Evolutionary conservation across 2,113 vertebrate genomes (phyloP).

Genomic region (Vulpes ferrilata): DNA sequence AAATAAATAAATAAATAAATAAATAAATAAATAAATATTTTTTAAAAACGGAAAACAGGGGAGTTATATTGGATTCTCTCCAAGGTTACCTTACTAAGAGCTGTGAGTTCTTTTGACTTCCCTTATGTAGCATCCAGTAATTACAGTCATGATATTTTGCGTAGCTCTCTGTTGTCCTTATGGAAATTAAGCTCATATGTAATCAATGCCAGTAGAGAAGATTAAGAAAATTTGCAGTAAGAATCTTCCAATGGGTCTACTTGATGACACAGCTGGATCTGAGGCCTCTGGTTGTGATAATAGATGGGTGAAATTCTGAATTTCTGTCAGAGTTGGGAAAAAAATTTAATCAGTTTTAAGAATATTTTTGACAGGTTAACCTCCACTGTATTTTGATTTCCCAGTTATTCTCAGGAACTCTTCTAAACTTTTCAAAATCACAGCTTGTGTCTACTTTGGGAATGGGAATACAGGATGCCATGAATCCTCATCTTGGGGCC

Average conservation of each 20-base stretch:
- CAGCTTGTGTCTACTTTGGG: neutral
- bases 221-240: neutral
- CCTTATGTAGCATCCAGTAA: neutral
- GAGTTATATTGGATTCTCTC: neutral
- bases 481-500: neutral
- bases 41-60: neutral
- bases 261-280: neutral
- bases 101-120: neutral
- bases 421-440: neutral
- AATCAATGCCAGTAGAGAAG: neutral
- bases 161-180: neutral
- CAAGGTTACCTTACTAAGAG: neutral
- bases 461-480: neutral
- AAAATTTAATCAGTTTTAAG: neutral
- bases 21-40: neutral
- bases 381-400: neutral
- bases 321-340: neutral
- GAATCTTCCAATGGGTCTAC: neutral
- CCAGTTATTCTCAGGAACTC: neutral
- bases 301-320: neutral
- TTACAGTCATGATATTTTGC: neutral
- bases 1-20: neutral
- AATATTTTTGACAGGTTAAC: neutral
- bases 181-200: neutral
- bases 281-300: neutral